phyloP scores from a whole-genome alignment of 53 echinoderm and acorn worm genomes.

The Zoroaster sp. region DNA sequence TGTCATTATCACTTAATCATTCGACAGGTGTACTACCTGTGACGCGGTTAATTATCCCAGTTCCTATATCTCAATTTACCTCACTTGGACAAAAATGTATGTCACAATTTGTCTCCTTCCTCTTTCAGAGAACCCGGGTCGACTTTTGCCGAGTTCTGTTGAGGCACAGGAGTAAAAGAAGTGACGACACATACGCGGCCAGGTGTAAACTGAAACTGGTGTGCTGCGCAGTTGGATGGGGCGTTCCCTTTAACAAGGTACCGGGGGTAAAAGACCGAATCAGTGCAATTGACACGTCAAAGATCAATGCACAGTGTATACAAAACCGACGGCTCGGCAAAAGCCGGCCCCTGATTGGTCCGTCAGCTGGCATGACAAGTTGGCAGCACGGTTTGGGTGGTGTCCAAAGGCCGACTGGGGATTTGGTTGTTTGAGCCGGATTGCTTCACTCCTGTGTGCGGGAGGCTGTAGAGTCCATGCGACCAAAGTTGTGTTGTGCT shows the following conservation, averaged over 20 bases:
- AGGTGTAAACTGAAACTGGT: neutral
- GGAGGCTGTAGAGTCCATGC: neutral
- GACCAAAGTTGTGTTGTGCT: neutral
- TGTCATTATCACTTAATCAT: neutral
- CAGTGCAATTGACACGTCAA: constrained; percentile 27
- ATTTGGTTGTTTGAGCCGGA: constrained; percentile 12
- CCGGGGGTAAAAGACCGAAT: constrained; percentile 27
- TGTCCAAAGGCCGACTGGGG: constrained; percentile 21
- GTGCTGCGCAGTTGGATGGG: neutral
- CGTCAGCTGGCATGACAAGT: constrained; percentile 35
- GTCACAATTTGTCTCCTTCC: neutral
- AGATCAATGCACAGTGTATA: constrained; percentile 47
- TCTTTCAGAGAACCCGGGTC: neutral
- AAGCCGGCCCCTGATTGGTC: constrained; percentile 49
- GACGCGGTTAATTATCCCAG: neutral
- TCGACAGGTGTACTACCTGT: neutral
- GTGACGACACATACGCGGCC: neutral
- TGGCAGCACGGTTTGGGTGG: neutral
- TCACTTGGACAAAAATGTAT: neutral
- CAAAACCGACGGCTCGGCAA: constrained; percentile 29
- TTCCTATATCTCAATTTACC: neutral
- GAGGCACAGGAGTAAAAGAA: neutral
- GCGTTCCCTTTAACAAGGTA: constrained; percentile 15
- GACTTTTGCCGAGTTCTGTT: neutral
- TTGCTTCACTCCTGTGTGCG: neutral